These are phyloP conservation scores for Amblyteles armatorius DNA, from an alignment of 2,888 invertebrate genomes.

Conservation along the genomic window DNA sequence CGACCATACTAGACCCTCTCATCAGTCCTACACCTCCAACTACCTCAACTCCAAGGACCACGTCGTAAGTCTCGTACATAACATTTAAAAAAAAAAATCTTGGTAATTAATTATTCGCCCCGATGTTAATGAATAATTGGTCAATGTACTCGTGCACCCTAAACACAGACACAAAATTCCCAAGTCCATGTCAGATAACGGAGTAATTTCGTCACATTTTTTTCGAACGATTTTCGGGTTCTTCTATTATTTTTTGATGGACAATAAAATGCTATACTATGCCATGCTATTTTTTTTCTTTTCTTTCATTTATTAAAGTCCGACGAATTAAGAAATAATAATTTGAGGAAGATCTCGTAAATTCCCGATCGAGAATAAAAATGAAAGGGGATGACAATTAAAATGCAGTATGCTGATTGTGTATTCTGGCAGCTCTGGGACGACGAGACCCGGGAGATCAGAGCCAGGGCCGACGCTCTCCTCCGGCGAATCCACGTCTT, in stretches of 20 bases:
- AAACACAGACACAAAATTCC: neutral
- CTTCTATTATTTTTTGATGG: neutral
- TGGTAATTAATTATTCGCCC: constrained; percentile 22
- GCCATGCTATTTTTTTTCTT: too few relatives aligned
- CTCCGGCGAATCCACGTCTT: constrained; percentile 91
- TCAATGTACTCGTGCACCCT: neutral
- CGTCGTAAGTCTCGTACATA: constrained; percentile 80
- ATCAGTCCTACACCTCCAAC: constrained; percentile 87
- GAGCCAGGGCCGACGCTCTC: constrained; percentile 91
- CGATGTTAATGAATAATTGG: neutral
- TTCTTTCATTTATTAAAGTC: neutral
- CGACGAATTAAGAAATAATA: neutral
- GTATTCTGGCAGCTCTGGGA: constrained; percentile 89
- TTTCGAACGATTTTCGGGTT: too few relatives aligned
- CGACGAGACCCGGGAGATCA: constrained; percentile 93
- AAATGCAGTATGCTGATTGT: constrained; percentile 63
- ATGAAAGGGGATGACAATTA: constrained; percentile 50
- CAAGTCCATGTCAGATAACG: neutral
- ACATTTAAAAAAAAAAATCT: neutral
- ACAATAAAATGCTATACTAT: too few relatives aligned
- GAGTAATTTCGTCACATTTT: too few relatives aligned
- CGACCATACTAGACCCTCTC: constrained; percentile 79
- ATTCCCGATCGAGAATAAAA: constrained; percentile 34
- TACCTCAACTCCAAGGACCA: constrained; percentile 93
- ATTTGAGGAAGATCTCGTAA: neutral